phyloP scores from a whole-genome alignment of 2,888 invertebrate genomes.

The Dasypolia templi region DNA sequence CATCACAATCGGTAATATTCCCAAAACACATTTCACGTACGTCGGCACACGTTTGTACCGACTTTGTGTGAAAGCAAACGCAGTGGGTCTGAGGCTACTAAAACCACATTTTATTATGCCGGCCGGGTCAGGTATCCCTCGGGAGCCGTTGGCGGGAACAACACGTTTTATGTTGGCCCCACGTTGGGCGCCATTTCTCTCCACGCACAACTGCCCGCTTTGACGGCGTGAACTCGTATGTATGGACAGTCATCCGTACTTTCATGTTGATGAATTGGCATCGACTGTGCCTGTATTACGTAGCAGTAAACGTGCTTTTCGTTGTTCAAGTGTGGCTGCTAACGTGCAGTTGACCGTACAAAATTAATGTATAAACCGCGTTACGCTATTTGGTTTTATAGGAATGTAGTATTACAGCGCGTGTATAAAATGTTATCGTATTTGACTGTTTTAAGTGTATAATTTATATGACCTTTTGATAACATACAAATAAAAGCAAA shows the following conservation, averaged over 20 bases:
- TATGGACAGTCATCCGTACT: conserved; percentile 17
- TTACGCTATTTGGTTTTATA: conserved; percentile 36
- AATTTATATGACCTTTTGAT: conserved; percentile 27
- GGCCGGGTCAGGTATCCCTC: conserved; percentile 62
- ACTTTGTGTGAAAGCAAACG: conserved; percentile 30
- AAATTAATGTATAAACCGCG: conserved; percentile 37
- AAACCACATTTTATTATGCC: conserved; percentile 63
- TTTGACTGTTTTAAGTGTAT: conserved; percentile 32
- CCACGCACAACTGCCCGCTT: conserved; percentile 46
- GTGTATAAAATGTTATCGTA: conserved; percentile 21
- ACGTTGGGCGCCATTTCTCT: conserved; percentile 56
- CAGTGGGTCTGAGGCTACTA: conserved; percentile 40
- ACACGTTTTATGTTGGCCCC: conserved; percentile 58
- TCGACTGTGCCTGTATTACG: not conserved
- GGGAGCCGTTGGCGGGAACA: conserved; percentile 52
- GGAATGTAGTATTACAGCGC: conserved; percentile 20
- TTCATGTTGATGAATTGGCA: not conserved
- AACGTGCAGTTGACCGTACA: not conserved
- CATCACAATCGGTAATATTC: conserved; percentile 6
- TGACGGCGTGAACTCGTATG: conserved; percentile 45
- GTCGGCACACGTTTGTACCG: conserved; percentile 26
- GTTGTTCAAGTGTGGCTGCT: not conserved
- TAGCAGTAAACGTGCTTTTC: not conserved
- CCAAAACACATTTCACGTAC: conserved; percentile 32
- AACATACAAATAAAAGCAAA: conserved; percentile 42